A percentile compares a stretch with the other conserved stretches of the same genome.
Conservation (phyloP, 2,888 invertebrate species). For the Sisyra terminalis region DNA sequence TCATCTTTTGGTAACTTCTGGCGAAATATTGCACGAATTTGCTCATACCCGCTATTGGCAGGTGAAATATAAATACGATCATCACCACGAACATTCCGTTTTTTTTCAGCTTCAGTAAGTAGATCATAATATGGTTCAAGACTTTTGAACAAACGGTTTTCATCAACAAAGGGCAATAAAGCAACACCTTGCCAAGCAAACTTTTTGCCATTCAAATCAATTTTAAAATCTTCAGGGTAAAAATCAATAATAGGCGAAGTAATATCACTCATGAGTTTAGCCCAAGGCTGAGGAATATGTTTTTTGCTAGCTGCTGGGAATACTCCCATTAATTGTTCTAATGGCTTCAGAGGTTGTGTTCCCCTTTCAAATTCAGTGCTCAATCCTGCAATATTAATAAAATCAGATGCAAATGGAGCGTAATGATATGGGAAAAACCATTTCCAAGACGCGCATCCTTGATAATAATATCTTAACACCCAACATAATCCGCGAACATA, state of each 20-base stretch:
- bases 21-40: conserved; percentile 52
- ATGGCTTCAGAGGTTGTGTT: conserved; percentile 85
- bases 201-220: conserved; percentile 97
- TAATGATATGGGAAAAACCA: conserved; percentile 99
- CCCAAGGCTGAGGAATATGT: conserved; percentile 91
- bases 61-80: conserved; percentile 77
- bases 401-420: conserved; percentile 98
- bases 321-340: conserved; percentile 98
- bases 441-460: conserved; percentile 98
- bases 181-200: conserved; percentile 99
- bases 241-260: conserved; percentile 94
- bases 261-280: conserved; percentile 77
- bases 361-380: conserved; percentile 76
- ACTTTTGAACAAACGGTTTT: conserved; percentile 70
- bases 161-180: conserved; percentile 93
- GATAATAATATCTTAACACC: conserved; percentile 97
- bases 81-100: conserved; percentile 73
- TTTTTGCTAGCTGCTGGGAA: conserved; percentile 94
- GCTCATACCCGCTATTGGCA: conserved; percentile 51
- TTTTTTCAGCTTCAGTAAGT: conserved; percentile 66
- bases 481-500: conserved; percentile 95
- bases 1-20: conserved; percentile 30
- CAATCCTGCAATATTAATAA: conserved; percentile 74
- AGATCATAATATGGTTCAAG: conserved; percentile 62
- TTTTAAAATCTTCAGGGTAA: conserved; percentile 94